Conservation (phyloP, 2,888 invertebrate genomes). For the Macaria notata region DNA sequence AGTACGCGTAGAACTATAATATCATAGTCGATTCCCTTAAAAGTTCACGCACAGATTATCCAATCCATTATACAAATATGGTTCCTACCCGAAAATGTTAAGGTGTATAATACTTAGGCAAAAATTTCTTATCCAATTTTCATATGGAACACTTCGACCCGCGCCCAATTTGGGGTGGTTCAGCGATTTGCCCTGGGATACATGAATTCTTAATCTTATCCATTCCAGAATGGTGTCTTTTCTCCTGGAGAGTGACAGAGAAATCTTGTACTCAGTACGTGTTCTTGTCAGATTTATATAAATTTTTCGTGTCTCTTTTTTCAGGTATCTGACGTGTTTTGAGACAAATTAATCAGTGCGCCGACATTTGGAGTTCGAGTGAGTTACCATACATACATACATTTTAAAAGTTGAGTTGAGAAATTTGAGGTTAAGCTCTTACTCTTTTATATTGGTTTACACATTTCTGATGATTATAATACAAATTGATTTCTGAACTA, state of each 20-base stretch:
- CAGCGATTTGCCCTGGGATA: conserved; percentile 9
- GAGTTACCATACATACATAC: not conserved
- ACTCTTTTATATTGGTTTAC: too few species aligned
- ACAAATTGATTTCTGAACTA: too few species aligned
- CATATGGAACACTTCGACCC: conserved; percentile 12
- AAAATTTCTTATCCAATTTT: conserved; percentile 9
- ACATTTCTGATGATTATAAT: too few species aligned
- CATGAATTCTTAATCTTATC: conserved; percentile 10
- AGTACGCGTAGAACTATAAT: too few species aligned
- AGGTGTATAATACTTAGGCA: conserved; percentile 3
- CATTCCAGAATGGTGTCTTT: conserved; percentile 8
- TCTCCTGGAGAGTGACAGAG: conserved; percentile 9
- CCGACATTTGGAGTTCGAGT: not conserved
- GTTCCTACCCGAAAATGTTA: not conserved
- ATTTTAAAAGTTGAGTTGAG: too few species aligned
- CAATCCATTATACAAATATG: too few species aligned
- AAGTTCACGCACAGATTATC: too few species aligned
- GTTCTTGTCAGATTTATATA: not conserved
- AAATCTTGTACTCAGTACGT: not conserved
- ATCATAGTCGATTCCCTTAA: too few species aligned
- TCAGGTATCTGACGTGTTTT: not conserved
- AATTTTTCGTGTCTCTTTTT: not conserved
- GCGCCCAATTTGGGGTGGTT: conserved; percentile 13
- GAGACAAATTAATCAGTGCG: not conserved
- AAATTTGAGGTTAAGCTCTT: too few species aligned